Conservation (phyloP, 2,888 invertebrate species). For the Drosophila crucigera region DNA sequence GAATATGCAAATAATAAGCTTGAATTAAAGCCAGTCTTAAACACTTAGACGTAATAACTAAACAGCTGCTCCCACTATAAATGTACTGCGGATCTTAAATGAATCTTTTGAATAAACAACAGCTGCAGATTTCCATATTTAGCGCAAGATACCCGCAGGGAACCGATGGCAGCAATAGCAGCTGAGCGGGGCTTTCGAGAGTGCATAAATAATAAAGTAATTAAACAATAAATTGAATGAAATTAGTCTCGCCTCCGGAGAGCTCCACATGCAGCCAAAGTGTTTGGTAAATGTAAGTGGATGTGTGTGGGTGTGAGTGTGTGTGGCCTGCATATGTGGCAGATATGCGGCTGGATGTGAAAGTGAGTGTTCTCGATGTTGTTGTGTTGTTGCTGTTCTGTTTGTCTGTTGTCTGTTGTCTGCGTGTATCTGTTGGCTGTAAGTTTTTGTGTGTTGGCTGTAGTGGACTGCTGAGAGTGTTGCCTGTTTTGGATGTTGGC, state of each 20-base stretch:
- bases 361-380: slow-evolving; percentile 23
- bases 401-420: slow-evolving; percentile 35
- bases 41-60: slow-evolving; percentile 25
- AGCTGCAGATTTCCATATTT: slow-evolving; percentile 52
- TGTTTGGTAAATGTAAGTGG: not conserved
- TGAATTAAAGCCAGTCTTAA: slow-evolving; percentile 16
- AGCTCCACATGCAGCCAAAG: slow-evolving; percentile 32
- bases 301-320: slow-evolving; percentile 9
- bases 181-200: slow-evolving; percentile 50
- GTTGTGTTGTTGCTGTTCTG: slow-evolving; percentile 32
- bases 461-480: slow-evolving; percentile 18
- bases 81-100: slow-evolving; percentile 11
- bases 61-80: slow-evolving; percentile 4
- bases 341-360: slow-evolving; percentile 10
- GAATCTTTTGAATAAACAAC: slow-evolving; percentile 39
- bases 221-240: slow-evolving; percentile 80
- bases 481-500: slow-evolving; percentile 25
- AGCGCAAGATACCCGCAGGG: slow-evolving; percentile 27
- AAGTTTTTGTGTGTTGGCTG: slow-evolving; percentile 22
- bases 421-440: slow-evolving; percentile 20
- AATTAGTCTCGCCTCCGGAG: slow-evolving; percentile 68
- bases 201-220: slow-evolving; percentile 76
- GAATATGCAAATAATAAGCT: not conserved
- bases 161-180: slow-evolving; percentile 16
- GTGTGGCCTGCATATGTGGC: slow-evolving; percentile 6